phyloP scores from a whole-genome alignment of 2,797 vertebrate species.

The Sebastes vulpes region DNA sequence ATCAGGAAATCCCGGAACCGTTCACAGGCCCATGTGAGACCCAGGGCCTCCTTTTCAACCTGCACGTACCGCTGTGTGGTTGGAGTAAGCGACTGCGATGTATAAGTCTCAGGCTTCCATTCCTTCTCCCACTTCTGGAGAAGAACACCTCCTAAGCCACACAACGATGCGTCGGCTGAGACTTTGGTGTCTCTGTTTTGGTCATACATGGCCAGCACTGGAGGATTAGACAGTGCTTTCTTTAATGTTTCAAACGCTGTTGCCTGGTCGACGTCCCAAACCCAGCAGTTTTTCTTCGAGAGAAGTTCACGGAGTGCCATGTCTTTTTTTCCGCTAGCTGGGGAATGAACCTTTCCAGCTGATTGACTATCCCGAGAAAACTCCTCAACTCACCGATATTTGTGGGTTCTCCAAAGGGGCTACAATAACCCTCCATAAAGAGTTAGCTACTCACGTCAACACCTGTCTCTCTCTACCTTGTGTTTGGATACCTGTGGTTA shows the following conservation, averaged over 20 bases:
- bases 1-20: too few species aligned
- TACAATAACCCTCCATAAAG: background rate
- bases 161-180: background rate
- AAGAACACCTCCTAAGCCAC: background rate
- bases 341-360: conserved; percentile 10
- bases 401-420: background rate
- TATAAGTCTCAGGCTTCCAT: background rate
- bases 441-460: background rate
- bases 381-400: background rate
- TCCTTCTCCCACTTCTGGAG: background rate
- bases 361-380: conserved; percentile 6
- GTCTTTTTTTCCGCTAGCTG: background rate
- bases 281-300: background rate
- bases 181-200: background rate
- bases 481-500: background rate
- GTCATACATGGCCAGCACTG: background rate
- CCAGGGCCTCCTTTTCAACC: too few species aligned
- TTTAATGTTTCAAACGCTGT: background rate
- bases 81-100: background rate
- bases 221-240: background rate
- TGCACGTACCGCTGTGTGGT: background rate
- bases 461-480: background rate
- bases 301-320: background rate
- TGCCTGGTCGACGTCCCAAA: background rate
- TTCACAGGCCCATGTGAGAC: too few species aligned